Evolutionary conservation across 2,113 vertebrate genomes (phyloP).

Genomic region (Hypanus sabinus): DNA sequence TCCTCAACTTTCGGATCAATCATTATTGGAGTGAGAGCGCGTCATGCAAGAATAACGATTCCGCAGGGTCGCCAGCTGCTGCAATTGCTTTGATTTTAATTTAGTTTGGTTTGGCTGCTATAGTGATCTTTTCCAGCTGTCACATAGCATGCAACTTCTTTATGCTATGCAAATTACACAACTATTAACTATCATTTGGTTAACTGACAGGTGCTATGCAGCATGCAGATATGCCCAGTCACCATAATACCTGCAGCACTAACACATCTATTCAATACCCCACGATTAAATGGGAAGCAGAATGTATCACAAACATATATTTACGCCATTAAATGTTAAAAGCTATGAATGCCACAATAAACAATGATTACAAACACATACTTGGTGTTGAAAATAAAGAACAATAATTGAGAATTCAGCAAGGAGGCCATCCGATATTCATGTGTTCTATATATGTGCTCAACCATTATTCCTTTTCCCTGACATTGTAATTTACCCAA

Average conservation of each 20-base stretch:
- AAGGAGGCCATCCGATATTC: not conserved
- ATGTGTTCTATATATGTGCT: no score
- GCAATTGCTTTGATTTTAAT: no score
- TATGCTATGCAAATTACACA: not conserved
- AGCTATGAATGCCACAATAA: not conserved
- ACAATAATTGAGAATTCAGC: not conserved
- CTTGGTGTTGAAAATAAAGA: not conserved
- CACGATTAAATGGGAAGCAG: not conserved
- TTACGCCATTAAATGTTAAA: not conserved
- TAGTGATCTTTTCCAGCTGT: not conserved
- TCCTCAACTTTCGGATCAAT: no score
- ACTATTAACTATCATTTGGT: not conserved
- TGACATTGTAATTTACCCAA: not conserved
- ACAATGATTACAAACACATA: conserved; percentile 8
- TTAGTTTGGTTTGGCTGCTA: no score
- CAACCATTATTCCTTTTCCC: not conserved
- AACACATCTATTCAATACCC: not conserved
- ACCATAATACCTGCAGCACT: not conserved
- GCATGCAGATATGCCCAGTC: not conserved
- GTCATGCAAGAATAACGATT: no score
- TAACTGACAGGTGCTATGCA: not conserved
- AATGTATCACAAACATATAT: not conserved
- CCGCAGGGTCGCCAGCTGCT: no score
- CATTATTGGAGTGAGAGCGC: no score
- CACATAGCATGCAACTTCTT: not conserved